A percentile compares a stretch with the other conserved stretches of the same genome.
phyloP scores from a whole-genome alignment of 2,113 vertebrate genomes.

The Percina caprodes region DNA sequence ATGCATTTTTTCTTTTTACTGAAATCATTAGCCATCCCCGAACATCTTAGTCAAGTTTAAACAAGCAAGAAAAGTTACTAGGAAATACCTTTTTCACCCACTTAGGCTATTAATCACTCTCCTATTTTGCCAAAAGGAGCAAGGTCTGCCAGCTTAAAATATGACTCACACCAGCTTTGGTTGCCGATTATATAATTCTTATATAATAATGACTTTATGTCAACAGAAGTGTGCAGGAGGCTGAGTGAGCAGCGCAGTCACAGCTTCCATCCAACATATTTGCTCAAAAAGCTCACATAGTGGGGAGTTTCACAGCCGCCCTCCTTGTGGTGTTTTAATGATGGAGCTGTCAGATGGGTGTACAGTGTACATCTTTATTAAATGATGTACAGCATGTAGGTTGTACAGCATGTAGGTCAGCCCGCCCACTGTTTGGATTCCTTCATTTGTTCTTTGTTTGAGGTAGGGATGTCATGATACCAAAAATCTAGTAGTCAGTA shows the following conservation, averaged over 20 bases:
- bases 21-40: constrained; percentile 14
- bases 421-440: not conserved
- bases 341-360: constrained; percentile 10
- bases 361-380: not conserved
- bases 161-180: constrained; percentile 58
- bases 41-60: constrained; percentile 38
- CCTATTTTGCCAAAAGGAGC: constrained; percentile 25
- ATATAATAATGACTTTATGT: constrained; percentile 64
- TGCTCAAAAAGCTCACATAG: not conserved
- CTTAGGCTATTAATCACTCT: constrained; percentile 32
- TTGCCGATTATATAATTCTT: constrained; percentile 61
- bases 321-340: not conserved
- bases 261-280: not conserved
- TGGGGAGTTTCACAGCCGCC: not conserved
- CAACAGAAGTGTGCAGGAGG: constrained; percentile 35
- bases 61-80: constrained; percentile 21
- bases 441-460: not conserved
- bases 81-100: constrained; percentile 23
- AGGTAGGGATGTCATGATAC: too few relatives aligned
- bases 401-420: not conserved
- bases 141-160: constrained; percentile 31
- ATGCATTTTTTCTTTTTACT: constrained; percentile 6
- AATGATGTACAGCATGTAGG: not conserved
- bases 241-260: not conserved
- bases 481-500: too few relatives aligned